Evolutionary conservation across 2,797 vertebrate genomes (phyloP).

Genomic region (Gymnoscopelus braueri): DNA sequence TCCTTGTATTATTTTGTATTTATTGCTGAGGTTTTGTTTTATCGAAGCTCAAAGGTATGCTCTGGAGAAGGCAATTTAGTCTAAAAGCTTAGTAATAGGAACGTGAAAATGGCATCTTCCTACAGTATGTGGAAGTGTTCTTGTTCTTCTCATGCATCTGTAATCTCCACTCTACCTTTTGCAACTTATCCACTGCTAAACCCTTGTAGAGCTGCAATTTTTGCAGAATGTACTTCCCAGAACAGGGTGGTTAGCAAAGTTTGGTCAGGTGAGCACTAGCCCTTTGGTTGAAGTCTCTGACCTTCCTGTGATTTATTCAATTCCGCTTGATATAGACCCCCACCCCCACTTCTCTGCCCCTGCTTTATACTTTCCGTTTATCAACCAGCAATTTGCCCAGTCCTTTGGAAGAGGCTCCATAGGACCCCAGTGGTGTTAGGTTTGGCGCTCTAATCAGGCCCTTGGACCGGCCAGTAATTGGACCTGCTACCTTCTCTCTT

Average conservation of each 20-base stretch:
- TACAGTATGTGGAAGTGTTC: not conserved
- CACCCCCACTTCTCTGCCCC: not conserved
- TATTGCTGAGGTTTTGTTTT: slow-evolving; percentile 21
- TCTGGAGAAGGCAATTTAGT: slow-evolving; percentile 29
- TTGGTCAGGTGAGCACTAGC: not conserved
- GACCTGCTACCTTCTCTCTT: slow-evolving; percentile 64
- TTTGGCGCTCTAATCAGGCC: slow-evolving; percentile 61
- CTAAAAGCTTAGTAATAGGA: slow-evolving; percentile 16
- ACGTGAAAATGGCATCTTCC: slow-evolving; percentile 29
- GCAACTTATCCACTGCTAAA: no score
- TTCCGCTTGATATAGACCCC: not conserved
- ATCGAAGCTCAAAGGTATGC: slow-evolving; percentile 11
- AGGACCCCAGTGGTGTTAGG: slow-evolving; percentile 29
- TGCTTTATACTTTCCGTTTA: not conserved
- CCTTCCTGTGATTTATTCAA: not conserved
- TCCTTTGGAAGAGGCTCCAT: slow-evolving; percentile 41
- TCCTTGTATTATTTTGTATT: slow-evolving; percentile 20
- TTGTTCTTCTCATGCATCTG: no score
- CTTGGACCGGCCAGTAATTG: slow-evolving; percentile 68
- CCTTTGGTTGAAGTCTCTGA: not conserved
- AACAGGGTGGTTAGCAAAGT: no score
- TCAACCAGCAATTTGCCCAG: slow-evolving; percentile 8
- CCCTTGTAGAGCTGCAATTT: no score
- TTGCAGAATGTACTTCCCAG: no score
- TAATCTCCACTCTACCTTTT: no score